Conservation (phyloP, 2,113 vertebrate genomes). For the Larimichthys crocea region DNA sequence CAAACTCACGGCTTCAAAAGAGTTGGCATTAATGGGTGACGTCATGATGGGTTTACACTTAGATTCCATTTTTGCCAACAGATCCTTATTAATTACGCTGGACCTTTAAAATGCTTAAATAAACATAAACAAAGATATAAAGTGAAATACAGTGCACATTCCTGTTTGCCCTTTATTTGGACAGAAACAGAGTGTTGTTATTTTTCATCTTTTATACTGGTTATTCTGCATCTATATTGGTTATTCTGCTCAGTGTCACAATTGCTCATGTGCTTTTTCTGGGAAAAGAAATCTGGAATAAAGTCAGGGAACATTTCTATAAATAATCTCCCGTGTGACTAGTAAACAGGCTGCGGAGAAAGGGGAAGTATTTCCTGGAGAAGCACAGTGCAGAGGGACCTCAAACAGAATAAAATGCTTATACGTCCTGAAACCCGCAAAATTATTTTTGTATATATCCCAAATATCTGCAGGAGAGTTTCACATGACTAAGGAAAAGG, state of each 20-base stretch:
- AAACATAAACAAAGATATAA: background rate
- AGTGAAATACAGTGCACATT: background rate
- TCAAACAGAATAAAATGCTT: background rate
- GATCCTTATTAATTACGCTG: no score
- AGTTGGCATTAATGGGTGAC: no score
- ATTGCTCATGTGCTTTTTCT: background rate
- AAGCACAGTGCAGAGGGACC: background rate
- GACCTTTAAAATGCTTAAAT: background rate
- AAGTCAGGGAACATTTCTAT: constrained; percentile 33
- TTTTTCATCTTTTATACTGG: background rate
- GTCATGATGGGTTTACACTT: no score
- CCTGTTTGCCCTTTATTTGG: no score
- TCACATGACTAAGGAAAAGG: background rate
- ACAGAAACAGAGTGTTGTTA: no score
- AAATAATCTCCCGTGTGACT: constrained; percentile 7
- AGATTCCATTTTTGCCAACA: no score
- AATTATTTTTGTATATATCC: background rate
- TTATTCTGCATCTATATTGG: no score
- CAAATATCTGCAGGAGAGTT: background rate
- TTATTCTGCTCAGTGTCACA: background rate
- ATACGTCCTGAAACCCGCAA: background rate
- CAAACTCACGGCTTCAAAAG: no score
- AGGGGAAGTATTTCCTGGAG: constrained; percentile 4
- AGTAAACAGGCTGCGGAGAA: background rate
- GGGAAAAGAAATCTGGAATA: constrained; percentile 1